Base-by-base conservation (phyloP, 2,888 invertebrate genomes). In the Dichetophora obliterata region DNA sequence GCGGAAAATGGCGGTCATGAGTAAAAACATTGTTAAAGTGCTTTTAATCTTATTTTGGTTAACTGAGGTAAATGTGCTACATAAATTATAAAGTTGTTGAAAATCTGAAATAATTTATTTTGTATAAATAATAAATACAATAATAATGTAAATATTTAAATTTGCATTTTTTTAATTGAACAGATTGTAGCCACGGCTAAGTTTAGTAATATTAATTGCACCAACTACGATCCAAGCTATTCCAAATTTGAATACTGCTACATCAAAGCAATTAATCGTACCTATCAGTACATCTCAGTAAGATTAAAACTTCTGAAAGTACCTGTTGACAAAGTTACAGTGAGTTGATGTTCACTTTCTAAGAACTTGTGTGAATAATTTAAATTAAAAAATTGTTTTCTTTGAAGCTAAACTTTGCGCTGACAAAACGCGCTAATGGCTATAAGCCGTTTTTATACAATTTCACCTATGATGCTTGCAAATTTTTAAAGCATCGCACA, bases 241-340 rank as follows among this genome's bases (percentile, higher is more conserved):
- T 0, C 2, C 37, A 6, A 22, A 0, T 66, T 75, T 24, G 66
- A 75, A n/a, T 75, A 75, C 54, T 75, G 75, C 24, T 66, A 54
- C 43, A 19, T 75, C 9, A 66, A 57, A 24, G 22, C 66, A 11
- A 37, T 75, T 5, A 75, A 75, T 66, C 66, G 75, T 1, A 54
- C 57, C 16, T 66, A 75, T 19, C 50, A 66, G 27, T 75, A 75
- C 37, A 19, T 66, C 5, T 66, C 75, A 14, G 1, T 75, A 0
- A 52, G 34, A 57, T 1, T 43, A 0, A 66, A 68, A 11, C 8
- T 66, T 1, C 57, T 9, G 4, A 2, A 54, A 16, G 11, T 75
- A 14, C 74, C 65, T 6, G 50, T 74, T 34, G 8, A 22, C 14
- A 74, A 74, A 34, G n/a, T 16, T 31, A 31, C 50, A 27, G 74